A percentile compares a stretch with the other conserved stretches of the same genome.
Conservation (phyloP, 2,797 vertebrate species). For the Tangara arthus region DNA sequence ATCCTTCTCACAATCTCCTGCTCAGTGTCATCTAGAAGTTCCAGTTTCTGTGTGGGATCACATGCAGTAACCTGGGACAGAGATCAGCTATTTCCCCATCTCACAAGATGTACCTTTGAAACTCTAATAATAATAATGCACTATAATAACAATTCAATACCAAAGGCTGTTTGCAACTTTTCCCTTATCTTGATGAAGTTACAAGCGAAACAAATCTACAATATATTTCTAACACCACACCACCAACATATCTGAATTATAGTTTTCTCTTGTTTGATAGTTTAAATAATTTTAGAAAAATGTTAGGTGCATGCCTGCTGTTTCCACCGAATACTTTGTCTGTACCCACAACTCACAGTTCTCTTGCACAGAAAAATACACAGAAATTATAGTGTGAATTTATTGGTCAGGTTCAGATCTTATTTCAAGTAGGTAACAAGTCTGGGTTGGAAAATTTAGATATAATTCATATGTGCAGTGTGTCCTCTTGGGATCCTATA, state of each 20-base stretch:
- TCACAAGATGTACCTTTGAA: neutral
- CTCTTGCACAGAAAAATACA: neutral
- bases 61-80: neutral
- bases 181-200: neutral
- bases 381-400: neutral
- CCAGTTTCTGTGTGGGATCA: neutral
- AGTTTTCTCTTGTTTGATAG: neutral
- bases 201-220: neutral
- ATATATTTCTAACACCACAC: neutral
- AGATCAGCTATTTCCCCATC: neutral
- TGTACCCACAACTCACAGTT: neutral
- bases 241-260: neutral
- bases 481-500: neutral
- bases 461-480: neutral
- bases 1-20: neutral
- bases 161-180: neutral
- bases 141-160: neutral
- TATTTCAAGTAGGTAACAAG: neutral
- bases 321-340: neutral
- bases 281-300: neutral
- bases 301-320: neutral
- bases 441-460: neutral
- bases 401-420: neutral
- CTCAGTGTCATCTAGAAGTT: neutral
- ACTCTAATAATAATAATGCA: neutral